These are phyloP conservation scores for Nymphalis polychloros DNA, from an alignment of 2,888 invertebrate genomes.

Conservation along the genomic window DNA sequence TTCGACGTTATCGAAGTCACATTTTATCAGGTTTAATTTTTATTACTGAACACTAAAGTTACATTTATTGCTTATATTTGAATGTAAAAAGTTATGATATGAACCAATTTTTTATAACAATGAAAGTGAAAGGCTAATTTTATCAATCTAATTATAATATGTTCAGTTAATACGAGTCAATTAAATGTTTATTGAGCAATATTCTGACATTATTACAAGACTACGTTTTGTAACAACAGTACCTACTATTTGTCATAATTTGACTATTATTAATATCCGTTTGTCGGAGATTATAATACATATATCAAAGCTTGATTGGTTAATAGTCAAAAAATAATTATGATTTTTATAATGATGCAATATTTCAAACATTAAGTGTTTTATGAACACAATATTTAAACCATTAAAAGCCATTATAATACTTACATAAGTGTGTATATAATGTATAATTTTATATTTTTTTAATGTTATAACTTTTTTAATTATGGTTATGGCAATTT, in stretches of 20 bases:
- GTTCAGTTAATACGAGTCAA: conserved; percentile 71
- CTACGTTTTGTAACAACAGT: conserved; percentile 59
- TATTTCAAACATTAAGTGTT: too few relatives aligned
- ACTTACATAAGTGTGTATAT: too few relatives aligned
- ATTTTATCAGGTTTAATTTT: background rate
- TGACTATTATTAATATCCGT: conserved; percentile 59
- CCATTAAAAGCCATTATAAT: background rate
- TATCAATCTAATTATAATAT: conserved; percentile 67
- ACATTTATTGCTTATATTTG: background rate
- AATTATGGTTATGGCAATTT: background rate
- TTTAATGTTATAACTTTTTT: background rate
- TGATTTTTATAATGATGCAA: too few relatives aligned
- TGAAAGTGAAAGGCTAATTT: conserved; percentile 69
- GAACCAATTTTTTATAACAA: conserved; percentile 48
- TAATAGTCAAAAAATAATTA: background rate
- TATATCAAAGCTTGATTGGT: conserved; percentile 14
- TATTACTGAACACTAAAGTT: background rate
- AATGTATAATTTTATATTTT: background rate
- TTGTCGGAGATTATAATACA: conserved; percentile 52
- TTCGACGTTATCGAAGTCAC: background rate
- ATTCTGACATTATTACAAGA: conserved; percentile 60
- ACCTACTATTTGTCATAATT: conserved; percentile 64
- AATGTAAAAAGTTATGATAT: conserved; percentile 13
- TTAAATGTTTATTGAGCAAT: conserved; percentile 74
- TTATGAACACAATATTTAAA: too few relatives aligned